Base-by-base conservation (phyloP, 23 tunicate genomes). In the Halocynthia aurantium region DNA sequence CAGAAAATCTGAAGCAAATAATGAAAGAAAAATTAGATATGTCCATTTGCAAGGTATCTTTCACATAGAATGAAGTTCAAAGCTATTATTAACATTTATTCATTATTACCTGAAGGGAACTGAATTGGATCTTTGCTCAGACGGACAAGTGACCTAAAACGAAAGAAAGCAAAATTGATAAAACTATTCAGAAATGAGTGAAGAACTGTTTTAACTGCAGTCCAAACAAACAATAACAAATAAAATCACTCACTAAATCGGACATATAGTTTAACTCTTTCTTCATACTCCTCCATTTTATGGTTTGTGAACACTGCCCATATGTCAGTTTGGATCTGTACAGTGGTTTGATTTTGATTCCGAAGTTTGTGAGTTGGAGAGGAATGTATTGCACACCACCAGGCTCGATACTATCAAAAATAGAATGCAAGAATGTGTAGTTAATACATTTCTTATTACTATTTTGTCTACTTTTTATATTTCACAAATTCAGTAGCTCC, bases 321-420 rank as follows among this genome's bases (percentile, higher is more conserved):
- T 51, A 74, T 49, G 56, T 22, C 18, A 54, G 15, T 64, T 54
- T 74, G 9, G 78, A 74, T 8, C 78, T 74, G 63, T 51, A 53
- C 22, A 74, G 6, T 10, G 78, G 78, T 49, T 92, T 83, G 61
- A 92, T 62, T 49, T 82, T 70, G 53, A 92, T 82, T 19, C 84
- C 53, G 61, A 7, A 82, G 50, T 81, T 68, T 15, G 88, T 92
- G 61, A 86, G 57, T 51, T 70, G 75, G 15, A 92, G 65, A 10
- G 98, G 98, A 52, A 92, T 80, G 73, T 86, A 83, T 64, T 75
- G 88, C 8, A 80, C 81, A 7, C 83, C 92, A 5, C 88, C 98
- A 11, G 98, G 98, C 13, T 76, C 80, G 65, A 92, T 71, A 58
- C 98, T 92, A 84, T 10, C 21, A 8, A n/a, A n/a, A n/a, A n/a